Percentiles rank a stretch among this genome's conserved stretches.
phyloP scores from a whole-genome alignment of 2,797 vertebrate genomes.

The Lacerta agilis region DNA sequence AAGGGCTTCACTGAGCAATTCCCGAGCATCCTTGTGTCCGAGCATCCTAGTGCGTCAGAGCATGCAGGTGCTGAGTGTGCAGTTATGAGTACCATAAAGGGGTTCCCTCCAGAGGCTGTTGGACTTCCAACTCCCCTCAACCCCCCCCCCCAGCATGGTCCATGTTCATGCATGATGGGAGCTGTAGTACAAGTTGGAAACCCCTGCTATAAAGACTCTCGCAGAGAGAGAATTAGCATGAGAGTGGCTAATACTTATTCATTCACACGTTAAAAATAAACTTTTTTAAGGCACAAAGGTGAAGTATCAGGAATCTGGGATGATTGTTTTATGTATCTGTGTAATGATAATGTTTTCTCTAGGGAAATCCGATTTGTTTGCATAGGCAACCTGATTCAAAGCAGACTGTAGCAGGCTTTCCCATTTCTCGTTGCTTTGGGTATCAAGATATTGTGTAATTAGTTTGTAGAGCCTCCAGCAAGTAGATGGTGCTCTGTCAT shows the following conservation, averaged over 20 bases:
- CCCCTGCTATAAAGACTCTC: too few relatives aligned
- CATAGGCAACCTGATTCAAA: background rate
- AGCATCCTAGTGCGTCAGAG: background rate
- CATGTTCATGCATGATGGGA: too few relatives aligned
- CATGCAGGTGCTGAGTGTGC: background rate
- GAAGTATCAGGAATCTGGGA: background rate
- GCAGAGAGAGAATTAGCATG: background rate
- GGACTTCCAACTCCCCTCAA: too few relatives aligned
- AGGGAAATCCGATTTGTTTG: background rate
- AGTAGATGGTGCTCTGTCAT: background rate
- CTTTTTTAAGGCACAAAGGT: background rate
- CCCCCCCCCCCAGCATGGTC: too few relatives aligned
- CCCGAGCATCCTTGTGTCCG: background rate
- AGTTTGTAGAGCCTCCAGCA: background rate
- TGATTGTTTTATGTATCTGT: too few relatives aligned
- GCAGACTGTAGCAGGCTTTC: background rate
- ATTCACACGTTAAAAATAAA: background rate
- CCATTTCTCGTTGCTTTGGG: background rate
- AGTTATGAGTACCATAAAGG: too few relatives aligned
- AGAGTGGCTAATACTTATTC: background rate
- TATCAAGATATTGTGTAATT: background rate
- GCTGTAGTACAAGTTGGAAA: too few relatives aligned
- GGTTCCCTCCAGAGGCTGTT: too few relatives aligned
- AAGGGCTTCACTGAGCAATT: background rate
- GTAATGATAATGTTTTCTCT: background rate